Percentiles rank a stretch among this genome's conserved stretches.
Evolutionary conservation across 2,113 vertebrate genomes (phyloP).

Genomic region (Suricata suricatta): DNA sequence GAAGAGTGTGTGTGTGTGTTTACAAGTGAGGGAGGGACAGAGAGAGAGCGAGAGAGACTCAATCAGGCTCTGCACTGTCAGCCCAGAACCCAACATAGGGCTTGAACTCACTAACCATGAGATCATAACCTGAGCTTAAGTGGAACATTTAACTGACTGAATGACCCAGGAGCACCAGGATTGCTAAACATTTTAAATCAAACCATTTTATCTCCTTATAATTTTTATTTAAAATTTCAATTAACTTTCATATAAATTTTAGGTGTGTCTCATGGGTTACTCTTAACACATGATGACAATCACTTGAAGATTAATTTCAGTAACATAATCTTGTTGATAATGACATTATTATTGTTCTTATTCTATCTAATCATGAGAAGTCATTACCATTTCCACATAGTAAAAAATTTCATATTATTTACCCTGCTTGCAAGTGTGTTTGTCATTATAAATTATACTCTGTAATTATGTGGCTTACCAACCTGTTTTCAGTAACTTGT

Average conservation of each 20-base stretch:
- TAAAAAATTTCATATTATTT: neutral
- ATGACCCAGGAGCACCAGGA: too few relatives aligned
- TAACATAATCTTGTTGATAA: neutral
- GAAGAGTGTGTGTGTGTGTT: too few relatives aligned
- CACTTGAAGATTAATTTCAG: neutral
- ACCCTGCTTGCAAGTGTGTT: neutral
- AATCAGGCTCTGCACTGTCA: too few relatives aligned
- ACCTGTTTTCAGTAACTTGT: neutral
- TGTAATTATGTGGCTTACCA: neutral
- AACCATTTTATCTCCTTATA: neutral
- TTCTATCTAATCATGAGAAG: neutral
- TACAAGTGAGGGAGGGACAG: too few relatives aligned
- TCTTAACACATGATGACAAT: neutral
- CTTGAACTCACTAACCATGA: too few relatives aligned
- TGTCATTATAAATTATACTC: neutral
- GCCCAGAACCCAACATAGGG: too few relatives aligned
- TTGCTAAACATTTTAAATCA: neutral
- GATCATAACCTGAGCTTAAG: too few relatives aligned
- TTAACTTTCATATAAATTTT: neutral
- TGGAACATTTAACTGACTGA: too few relatives aligned
- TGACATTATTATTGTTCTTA: neutral
- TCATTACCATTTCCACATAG: neutral
- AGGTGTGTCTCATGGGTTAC: neutral
- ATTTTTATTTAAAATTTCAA: neutral
- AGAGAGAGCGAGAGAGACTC: too few relatives aligned